These are phyloP conservation scores for Cephus pulcher DNA, from an alignment of 2,888 invertebrate genomes.

Conservation along the genomic window DNA sequence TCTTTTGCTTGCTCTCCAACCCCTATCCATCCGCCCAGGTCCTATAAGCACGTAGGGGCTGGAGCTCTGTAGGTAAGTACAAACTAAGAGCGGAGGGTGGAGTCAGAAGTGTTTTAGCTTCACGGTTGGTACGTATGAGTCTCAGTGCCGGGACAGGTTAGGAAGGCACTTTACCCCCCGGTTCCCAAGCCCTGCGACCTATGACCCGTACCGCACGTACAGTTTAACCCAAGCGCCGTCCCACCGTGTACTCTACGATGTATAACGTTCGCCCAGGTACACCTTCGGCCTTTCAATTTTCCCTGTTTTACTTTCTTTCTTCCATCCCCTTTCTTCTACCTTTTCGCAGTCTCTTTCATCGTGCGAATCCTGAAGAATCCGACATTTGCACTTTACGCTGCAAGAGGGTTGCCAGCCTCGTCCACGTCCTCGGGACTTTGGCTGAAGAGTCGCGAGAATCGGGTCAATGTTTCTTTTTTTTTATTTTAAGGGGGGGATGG, in stretches of 20 bases:
- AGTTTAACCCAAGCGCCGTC: slow-evolving; percentile 17
- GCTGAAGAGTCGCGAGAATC: background rate
- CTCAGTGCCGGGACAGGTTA: slow-evolving; percentile 26
- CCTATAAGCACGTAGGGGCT: background rate
- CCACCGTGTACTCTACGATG: background rate
- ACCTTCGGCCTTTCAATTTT: background rate
- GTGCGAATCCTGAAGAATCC: slow-evolving; percentile 2
- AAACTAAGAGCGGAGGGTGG: slow-evolving; percentile 17
- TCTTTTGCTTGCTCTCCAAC: background rate
- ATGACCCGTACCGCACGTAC: slow-evolving; percentile 14
- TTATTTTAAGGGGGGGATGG: background rate
- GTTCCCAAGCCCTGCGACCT: slow-evolving; percentile 26
- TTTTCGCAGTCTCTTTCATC: slow-evolving; percentile 6
- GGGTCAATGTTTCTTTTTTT: background rate
- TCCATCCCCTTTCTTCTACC: slow-evolving; percentile 5
- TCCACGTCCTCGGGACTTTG: background rate
- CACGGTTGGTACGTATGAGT: slow-evolving; percentile 19
- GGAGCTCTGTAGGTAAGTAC: background rate
- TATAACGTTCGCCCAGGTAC: background rate
- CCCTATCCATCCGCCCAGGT: background rate
- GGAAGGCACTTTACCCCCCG: slow-evolving; percentile 43
- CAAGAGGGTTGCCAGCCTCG: background rate
- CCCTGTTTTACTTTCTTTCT: slow-evolving; percentile 1
- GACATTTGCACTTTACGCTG: background rate
- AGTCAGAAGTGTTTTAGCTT: slow-evolving; percentile 39